phyloP scores from a whole-genome alignment of 2,797 vertebrate genomes.

The Channa striata region DNA sequence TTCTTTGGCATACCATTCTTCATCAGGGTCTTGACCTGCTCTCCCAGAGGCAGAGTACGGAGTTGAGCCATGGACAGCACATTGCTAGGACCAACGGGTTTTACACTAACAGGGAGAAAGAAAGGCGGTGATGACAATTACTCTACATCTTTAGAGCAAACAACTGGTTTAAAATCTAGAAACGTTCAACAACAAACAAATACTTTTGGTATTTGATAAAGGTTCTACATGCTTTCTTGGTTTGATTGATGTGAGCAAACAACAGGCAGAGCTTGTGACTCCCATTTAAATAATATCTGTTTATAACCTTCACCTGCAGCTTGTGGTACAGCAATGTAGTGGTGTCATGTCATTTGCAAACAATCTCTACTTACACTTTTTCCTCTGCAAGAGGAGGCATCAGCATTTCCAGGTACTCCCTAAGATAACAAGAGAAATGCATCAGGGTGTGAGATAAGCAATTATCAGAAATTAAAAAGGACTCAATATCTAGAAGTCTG shows the following conservation, averaged over 20 bases:
- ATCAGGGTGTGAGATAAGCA: slow-evolving; percentile 8
- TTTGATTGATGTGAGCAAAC: no score
- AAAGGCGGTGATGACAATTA: background rate
- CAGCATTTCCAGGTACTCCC: slow-evolving; percentile 96
- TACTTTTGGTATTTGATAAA: no score
- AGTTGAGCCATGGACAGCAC: slow-evolving; percentile 98
- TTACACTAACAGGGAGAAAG: slow-evolving; percentile 82
- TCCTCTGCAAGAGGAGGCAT: slow-evolving; percentile 94
- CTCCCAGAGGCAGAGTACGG: slow-evolving; percentile 92
- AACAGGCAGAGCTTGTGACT: no score
- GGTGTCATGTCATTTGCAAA: no score
- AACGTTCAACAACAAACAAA: background rate
- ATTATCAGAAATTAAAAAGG: background rate
- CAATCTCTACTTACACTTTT: slow-evolving; percentile 87
- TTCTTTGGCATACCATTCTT: slow-evolving; percentile 89
- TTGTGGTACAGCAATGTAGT: no score
- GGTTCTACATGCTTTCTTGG: no score
- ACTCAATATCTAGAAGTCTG: background rate
- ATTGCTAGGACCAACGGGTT: slow-evolving; percentile 93
- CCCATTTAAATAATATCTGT: no score
- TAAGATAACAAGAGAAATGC: slow-evolving; percentile 54
- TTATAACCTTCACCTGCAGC: no score
- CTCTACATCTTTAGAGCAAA: background rate
- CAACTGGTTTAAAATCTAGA: background rate
- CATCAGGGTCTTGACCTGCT: slow-evolving; percentile 98